These are phyloP conservation scores for Furcifer pardalis DNA, from an alignment of 2,797 vertebrate species.

Conservation along the genomic window DNA sequence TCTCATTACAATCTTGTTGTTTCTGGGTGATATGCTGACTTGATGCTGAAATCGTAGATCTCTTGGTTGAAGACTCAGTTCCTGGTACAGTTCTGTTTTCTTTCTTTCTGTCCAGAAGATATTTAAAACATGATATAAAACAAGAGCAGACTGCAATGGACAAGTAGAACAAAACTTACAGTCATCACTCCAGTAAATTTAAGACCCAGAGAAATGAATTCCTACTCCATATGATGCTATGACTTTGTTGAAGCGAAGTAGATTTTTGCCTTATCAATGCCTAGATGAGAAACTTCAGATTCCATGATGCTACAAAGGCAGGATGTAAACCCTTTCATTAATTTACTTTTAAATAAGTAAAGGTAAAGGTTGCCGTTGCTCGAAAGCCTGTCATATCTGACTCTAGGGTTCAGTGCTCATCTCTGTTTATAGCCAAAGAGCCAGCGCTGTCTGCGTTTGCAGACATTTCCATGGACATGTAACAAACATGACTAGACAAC, in stretches of 20 bases:
- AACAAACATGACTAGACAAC: too few species aligned
- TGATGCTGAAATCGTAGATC: constrained; percentile 95
- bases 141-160: background rate
- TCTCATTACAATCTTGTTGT: constrained; percentile 92
- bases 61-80: constrained; percentile 92
- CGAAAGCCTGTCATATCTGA: too few species aligned
- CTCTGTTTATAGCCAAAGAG: too few species aligned
- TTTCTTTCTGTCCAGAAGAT: constrained; percentile 85
- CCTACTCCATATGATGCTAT: background rate
- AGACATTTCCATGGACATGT: too few species aligned
- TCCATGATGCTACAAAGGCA: background rate
- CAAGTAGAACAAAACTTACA: background rate
- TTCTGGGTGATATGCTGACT: constrained; percentile 89
- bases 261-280: too few species aligned
- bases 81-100: constrained; percentile 94
- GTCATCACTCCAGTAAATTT: background rate
- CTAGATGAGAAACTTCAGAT: background rate
- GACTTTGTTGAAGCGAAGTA: background rate
- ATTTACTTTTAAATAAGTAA: background rate
- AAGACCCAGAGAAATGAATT: background rate
- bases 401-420: too few species aligned
- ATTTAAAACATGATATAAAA: constrained; percentile 15
- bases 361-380: too few species aligned
- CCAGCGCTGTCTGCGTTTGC: too few species aligned
- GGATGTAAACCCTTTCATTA: background rate